Evolutionary conservation across 1,140 invertebrate species (phyloP).

Genomic region (Octopus sinensis): DNA sequence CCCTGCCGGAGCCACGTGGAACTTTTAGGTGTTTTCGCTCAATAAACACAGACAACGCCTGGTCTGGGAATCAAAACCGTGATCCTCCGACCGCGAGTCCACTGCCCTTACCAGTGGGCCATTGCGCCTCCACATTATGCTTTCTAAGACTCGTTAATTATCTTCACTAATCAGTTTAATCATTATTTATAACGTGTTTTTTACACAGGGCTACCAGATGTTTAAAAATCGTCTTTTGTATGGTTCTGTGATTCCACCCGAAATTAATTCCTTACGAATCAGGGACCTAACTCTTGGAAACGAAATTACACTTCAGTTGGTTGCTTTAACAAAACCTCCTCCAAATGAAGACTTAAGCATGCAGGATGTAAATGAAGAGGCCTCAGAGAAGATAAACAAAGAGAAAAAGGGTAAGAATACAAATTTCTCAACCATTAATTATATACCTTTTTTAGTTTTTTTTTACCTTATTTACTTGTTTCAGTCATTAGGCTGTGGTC

Average conservation of each 20-base stretch:
- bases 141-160: too few relatives aligned
- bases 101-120: too few relatives aligned
- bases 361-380: not conserved
- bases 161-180: too few relatives aligned
- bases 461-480: too few relatives aligned
- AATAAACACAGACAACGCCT: too few relatives aligned
- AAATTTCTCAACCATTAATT: not conserved
- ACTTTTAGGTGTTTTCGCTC: too few relatives aligned
- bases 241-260: constrained; percentile 52
- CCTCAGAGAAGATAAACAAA: not conserved
- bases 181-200: not conserved
- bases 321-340: constrained; percentile 55
- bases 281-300: constrained; percentile 53
- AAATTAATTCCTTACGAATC: constrained; percentile 50
- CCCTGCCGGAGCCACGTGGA: too few relatives aligned
- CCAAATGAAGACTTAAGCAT: constrained; percentile 38
- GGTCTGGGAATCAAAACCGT: too few relatives aligned
- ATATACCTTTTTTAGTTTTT: too few relatives aligned
- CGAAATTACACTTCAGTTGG: constrained; percentile 52
- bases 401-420: not conserved
- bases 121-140: too few relatives aligned
- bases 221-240: constrained; percentile 56
- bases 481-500: too few relatives aligned
- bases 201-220: constrained; percentile 54
- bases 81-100: too few relatives aligned